phyloP scores from a whole-genome alignment of 2,113 vertebrate genomes.

The Muntiacus reevesi region DNA sequence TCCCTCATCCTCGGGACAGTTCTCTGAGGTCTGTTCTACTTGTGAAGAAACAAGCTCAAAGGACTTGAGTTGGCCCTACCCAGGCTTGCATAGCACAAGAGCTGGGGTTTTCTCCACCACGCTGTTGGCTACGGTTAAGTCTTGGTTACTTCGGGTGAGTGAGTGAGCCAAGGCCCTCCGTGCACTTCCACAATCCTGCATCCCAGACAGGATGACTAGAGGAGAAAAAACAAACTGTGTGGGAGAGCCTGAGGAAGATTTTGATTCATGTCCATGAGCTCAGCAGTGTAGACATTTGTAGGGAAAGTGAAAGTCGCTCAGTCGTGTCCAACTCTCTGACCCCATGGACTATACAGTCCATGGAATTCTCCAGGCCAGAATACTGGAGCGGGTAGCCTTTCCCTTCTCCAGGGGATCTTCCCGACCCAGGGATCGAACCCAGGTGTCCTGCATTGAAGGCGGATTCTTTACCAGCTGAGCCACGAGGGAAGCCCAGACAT shows the following conservation, averaged over 20 bases:
- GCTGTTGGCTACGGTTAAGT: rapidly evolving
- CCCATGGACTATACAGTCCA: background rate
- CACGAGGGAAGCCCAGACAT: background rate
- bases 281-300: rapidly evolving
- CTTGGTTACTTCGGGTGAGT: background rate
- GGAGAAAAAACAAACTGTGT: background rate
- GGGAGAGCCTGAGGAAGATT: too few relatives aligned
- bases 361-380: background rate
- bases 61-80: background rate
- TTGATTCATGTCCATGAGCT: background rate
- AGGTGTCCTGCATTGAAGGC: background rate
- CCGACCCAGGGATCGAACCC: background rate
- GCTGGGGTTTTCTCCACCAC: background rate
- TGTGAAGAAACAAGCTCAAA: background rate
- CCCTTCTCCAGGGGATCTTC: background rate
- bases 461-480: background rate
- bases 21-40: background rate
- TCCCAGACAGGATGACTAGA: background rate
- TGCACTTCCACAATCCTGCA: background rate
- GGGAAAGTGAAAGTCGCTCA: background rate
- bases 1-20: background rate
- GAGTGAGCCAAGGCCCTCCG: background rate
- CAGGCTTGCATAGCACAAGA: background rate
- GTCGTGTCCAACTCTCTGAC: background rate
- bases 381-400: background rate